These are phyloP conservation scores for Sinocyclocheilus grahami DNA, from an alignment of 2,113 vertebrate genomes.

Conservation along the genomic window DNA sequence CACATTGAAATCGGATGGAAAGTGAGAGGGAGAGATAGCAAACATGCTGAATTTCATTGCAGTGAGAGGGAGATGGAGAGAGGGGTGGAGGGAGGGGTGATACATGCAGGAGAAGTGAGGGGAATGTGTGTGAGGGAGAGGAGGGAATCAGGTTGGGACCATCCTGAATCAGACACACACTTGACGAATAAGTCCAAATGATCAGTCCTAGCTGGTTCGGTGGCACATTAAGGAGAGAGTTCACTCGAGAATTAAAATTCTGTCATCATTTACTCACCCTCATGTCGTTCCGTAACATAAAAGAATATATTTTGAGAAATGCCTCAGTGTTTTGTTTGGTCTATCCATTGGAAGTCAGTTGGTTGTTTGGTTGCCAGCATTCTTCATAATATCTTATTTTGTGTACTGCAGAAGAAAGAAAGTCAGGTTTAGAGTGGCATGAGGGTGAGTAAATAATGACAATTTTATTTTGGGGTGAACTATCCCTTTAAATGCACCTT, in stretches of 20 bases:
- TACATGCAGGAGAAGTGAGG: constrained; percentile 60
- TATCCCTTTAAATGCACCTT: background rate
- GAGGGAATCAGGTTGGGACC: constrained; percentile 14
- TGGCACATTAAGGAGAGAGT: background rate
- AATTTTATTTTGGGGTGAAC: too few relatives aligned
- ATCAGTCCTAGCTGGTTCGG: background rate
- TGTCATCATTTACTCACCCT: background rate
- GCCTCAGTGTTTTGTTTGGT: background rate
- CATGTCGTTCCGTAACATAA: too few relatives aligned
- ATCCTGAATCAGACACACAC: constrained; percentile 31
- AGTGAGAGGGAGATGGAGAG: constrained; percentile 60
- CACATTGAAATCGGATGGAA: constrained; percentile 55
- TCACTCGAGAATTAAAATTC: background rate
- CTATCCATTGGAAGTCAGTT: background rate
- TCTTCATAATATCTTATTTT: background rate
- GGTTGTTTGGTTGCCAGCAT: background rate
- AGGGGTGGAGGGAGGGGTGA: constrained; percentile 62
- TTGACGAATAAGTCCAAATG: background rate
- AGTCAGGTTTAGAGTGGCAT: too few relatives aligned
- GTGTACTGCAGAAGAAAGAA: too few relatives aligned
- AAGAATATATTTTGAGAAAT: background rate
- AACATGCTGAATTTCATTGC: constrained; percentile 64
- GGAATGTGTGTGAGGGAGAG: constrained; percentile 58
- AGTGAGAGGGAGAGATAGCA: constrained; percentile 9
- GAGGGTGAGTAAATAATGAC: too few relatives aligned